Evolutionary conservation across 2,888 invertebrate genomes (phyloP).

Genomic region (Cantharis nigra): DNA sequence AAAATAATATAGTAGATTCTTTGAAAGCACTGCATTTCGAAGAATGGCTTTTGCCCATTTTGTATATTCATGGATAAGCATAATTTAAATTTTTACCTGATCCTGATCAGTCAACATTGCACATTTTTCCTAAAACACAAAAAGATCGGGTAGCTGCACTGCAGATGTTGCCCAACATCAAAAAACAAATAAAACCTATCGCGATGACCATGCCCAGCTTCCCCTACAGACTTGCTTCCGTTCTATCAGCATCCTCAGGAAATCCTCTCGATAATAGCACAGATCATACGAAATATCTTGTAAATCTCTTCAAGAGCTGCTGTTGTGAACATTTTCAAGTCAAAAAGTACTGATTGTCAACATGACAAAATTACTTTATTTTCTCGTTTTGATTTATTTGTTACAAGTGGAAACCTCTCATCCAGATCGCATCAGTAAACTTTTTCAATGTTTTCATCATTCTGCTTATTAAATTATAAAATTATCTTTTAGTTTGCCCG

Average conservation of each 20-base stretch:
- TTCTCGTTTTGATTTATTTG: neutral
- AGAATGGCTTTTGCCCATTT: no score
- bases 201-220: neutral
- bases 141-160: neutral
- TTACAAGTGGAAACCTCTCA: neutral
- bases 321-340: no score
- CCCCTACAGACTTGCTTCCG: conserved; percentile 18
- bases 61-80: neutral
- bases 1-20: no score
- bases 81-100: no score
- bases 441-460: neutral
- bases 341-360: neutral
- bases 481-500: conserved; percentile 37
- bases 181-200: neutral
- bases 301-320: neutral
- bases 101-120: no score
- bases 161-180: neutral
- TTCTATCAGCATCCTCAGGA: conserved; percentile 32
- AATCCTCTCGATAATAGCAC: conserved; percentile 12
- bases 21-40: no score
- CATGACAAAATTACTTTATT: neutral
- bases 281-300: conserved; percentile 5
- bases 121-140: neutral
- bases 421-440: neutral
- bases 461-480: neutral